Percentiles rank a stretch among this genome's conserved stretches.
These are phyloP conservation scores for Tipula helvola DNA, from an alignment of 2,888 invertebrate species.

Conservation along the genomic window DNA sequence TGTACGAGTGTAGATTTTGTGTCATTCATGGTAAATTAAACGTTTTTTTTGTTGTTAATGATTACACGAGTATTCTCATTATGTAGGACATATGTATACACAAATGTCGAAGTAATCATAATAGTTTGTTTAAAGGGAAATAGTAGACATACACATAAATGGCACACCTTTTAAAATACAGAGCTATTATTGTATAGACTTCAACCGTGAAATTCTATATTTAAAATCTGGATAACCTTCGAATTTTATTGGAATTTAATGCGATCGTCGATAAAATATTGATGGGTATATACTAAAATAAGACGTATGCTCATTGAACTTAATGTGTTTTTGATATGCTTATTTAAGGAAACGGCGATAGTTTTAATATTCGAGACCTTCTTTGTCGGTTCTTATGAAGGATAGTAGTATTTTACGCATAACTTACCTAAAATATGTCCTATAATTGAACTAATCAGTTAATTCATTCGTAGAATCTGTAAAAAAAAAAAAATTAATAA, in stretches of 20 bases:
- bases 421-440: too few species aligned
- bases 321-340: too few species aligned
- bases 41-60: neutral
- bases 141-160: neutral
- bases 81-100: neutral
- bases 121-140: neutral
- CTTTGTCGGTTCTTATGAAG: too few species aligned
- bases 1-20: neutral
- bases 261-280: neutral
- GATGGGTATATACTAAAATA: neutral
- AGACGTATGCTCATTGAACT: too few species aligned
- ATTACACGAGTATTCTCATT: neutral
- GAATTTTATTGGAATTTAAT: neutral
- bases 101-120: neutral
- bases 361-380: too few species aligned
- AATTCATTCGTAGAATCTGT: too few species aligned
- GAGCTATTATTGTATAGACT: neutral
- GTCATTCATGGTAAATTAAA: neutral
- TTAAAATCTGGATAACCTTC: neutral
- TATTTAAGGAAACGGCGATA: too few species aligned
- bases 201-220: neutral
- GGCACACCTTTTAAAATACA: neutral
- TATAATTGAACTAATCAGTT: too few species aligned
- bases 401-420: too few species aligned
- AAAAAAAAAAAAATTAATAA: too few species aligned